Conservation (phyloP, 2,113 vertebrate genomes). For the Cavia aperea region DNA sequence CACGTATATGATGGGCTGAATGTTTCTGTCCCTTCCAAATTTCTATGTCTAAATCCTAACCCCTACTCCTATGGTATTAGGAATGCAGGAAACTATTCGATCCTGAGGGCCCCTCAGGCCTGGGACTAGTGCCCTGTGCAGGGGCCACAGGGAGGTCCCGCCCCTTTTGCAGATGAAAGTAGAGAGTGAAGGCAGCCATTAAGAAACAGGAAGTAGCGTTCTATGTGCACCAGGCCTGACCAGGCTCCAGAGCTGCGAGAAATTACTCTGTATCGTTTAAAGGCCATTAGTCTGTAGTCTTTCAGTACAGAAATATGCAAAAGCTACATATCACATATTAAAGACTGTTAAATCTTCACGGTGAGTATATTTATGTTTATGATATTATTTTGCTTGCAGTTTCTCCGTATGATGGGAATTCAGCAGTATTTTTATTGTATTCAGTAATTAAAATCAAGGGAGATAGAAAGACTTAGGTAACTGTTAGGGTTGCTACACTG, state of each 20-base stretch:
- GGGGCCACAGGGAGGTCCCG: background rate
- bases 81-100: background rate
- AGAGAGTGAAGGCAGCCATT: background rate
- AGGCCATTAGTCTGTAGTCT: background rate
- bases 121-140: too few species aligned
- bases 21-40: background rate
- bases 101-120: background rate
- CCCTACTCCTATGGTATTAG: too few species aligned
- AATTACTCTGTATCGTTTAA: background rate
- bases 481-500: too few species aligned
- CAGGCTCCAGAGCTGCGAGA: background rate
- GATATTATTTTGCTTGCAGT: background rate
- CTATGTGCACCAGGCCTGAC: background rate
- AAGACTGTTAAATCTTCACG: background rate
- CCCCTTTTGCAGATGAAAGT: too few species aligned
- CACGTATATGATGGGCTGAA: background rate
- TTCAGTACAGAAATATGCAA: background rate
- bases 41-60: background rate
- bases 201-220: background rate
- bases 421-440: background rate
- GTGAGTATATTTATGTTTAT: background rate
- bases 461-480: background rate
- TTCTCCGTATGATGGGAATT: background rate
- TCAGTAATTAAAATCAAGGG: background rate
- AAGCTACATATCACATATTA: background rate